These are phyloP conservation scores for Lysandra coridon DNA, from an alignment of 2,888 invertebrate species.

Conservation along the genomic window DNA sequence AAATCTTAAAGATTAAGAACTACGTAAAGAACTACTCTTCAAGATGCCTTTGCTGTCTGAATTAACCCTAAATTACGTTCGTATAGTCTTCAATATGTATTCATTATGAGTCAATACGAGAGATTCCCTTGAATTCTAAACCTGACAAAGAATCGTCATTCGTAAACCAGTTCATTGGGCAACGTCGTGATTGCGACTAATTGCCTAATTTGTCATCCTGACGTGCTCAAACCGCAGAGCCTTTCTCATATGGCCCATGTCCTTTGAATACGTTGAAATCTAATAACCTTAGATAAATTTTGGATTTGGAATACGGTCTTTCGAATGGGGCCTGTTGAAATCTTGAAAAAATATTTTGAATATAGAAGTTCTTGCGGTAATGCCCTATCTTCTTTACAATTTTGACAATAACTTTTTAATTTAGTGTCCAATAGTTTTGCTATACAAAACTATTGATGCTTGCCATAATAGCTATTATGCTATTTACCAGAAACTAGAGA, in stretches of 20 bases:
- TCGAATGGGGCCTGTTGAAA: background rate
- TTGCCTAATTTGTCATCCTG: slow-evolving; percentile 65
- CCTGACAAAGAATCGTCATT: slow-evolving; percentile 7
- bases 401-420: too few relatives aligned
- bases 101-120: background rate
- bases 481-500: too few relatives aligned
- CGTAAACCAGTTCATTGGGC: slow-evolving; percentile 39
- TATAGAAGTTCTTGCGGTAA: background rate
- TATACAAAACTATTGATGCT: too few relatives aligned
- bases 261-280: background rate
- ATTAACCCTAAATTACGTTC: too few relatives aligned
- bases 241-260: background rate
- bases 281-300: background rate
- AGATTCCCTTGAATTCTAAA: slow-evolving; percentile 20
- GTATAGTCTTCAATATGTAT: too few relatives aligned
- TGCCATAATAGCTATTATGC: too few relatives aligned
- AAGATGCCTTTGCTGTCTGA: too few relatives aligned
- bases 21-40: too few relatives aligned
- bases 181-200: slow-evolving; percentile 58
- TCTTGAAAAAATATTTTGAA: background rate
- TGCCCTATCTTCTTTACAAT: background rate
- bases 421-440: too few relatives aligned
- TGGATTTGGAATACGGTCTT: too few relatives aligned
- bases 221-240: slow-evolving; percentile 36
- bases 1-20: too few relatives aligned